Base-by-base conservation (phyloP, 2,113 vertebrate species). In the Rallus limicola region DNA sequence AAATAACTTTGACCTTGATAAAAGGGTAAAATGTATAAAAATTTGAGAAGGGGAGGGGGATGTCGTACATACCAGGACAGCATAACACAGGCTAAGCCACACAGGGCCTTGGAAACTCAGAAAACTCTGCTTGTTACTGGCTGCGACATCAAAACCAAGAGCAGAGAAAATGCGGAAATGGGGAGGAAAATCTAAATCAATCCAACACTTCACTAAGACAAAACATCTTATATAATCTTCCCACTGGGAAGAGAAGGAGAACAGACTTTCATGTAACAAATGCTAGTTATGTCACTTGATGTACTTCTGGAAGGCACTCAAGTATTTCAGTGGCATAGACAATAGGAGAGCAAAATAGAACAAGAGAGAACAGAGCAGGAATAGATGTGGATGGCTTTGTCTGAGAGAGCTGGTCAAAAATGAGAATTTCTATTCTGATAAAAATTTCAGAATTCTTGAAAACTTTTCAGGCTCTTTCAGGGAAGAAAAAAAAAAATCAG, bases 141-240 rank as follows among this genome's bases (percentile, higher is more conserved):
- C 38, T 50, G 80, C 65, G 58, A 68, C 69, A 76, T 40, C 86
- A 85, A 91, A 95, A 93, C n/a, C 59, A 4, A 33, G 9, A 63
- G 72, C 58, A 69, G n/a, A 72, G 83, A 69, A 92, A 96, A 82
- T 36, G 83, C 1, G 26, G 95, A 92, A 94, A 95, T 11, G 48
- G 65, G 60, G 58, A 86, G 80, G 65, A 72, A 92, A 94, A 94
- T 76, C 69, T 38, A 86, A 94, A 92, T 96, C 84, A 93, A 93
- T 96, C 91, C 82, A 89, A 95, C 94, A 62, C 72, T 92, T 91
- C 71, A 58, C 87, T 77, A 89, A 95, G 91, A 96, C 95, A 97
- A 96, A 96, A 94, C 93, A 96, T 86, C 91, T 96, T 96, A 95
- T 53, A 91, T 94, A 94, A 96, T 91, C 84, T 96, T 92, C 91